Evolutionary conservation across 2,888 invertebrate genomes (phyloP).

Genomic region (Slavum lentiscoides): DNA sequence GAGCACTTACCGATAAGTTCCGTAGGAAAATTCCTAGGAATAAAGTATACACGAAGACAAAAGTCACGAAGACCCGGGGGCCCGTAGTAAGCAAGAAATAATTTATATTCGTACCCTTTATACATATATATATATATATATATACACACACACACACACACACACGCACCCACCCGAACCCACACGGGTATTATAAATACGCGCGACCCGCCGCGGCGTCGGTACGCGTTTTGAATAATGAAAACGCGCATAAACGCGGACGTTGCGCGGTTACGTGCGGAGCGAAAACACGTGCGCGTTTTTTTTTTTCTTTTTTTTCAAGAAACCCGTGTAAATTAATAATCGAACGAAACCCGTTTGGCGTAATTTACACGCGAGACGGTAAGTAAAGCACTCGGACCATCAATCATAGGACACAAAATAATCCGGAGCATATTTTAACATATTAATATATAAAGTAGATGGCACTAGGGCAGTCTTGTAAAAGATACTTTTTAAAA

Average conservation of each 20-base stretch:
- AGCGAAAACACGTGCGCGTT: neutral
- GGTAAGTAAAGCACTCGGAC: too few relatives aligned
- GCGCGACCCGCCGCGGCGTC: neutral
- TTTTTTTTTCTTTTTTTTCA: neutral
- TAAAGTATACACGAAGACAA: constrained; percentile 13
- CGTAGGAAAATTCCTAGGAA: constrained; percentile 20
- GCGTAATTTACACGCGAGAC: too few relatives aligned
- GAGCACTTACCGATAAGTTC: constrained; percentile 27
- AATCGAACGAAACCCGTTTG: too few relatives aligned
- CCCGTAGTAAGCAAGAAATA: constrained; percentile 30
- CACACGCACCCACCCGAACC: neutral
- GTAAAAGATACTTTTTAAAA: too few relatives aligned
- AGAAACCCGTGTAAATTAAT: neutral
- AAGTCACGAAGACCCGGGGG: constrained; percentile 10
- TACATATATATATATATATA: too few relatives aligned
- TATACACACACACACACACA: neutral
- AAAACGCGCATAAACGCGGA: constrained; percentile 8
- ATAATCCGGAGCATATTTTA: too few relatives aligned
- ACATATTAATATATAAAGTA: too few relatives aligned
- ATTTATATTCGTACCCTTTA: constrained; percentile 35
- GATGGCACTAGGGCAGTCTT: too few relatives aligned
- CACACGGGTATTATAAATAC: constrained; percentile 13
- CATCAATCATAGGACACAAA: too few relatives aligned
- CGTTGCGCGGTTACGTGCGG: neutral
- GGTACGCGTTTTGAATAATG: constrained; percentile 36